A percentile compares a stretch with the other conserved stretches of the same genome.
phyloP scores from a whole-genome alignment of 2,888 invertebrate genomes.

The Eucriotettix oculatus region DNA sequence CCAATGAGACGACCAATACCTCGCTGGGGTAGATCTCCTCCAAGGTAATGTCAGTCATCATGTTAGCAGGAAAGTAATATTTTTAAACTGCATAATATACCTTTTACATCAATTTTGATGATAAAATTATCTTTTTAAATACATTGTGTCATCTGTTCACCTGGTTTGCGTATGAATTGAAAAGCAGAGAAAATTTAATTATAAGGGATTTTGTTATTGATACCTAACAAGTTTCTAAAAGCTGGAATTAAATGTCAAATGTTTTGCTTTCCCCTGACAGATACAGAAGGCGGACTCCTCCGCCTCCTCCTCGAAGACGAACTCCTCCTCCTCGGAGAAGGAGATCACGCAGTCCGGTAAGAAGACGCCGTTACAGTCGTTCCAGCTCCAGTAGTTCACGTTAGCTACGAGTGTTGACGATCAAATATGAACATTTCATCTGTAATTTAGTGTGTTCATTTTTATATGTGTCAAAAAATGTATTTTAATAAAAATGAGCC shows the following conservation, averaged over 20 bases:
- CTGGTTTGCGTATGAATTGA: not conserved
- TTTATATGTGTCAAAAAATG: no score
- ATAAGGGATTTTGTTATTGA: no score
- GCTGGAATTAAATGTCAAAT: no score
- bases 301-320: slow-evolving; percentile 26
- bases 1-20: slow-evolving; percentile 14
- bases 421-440: no score
- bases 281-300: slow-evolving; percentile 25
- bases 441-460: no score
- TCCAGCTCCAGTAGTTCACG: slow-evolving; percentile 36
- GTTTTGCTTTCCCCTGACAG: slow-evolving; percentile 4
- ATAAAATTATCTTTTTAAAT: not conserved
- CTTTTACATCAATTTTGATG: not conserved
- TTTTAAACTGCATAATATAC: no score
- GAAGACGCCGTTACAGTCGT: slow-evolving; percentile 52
- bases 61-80: no score
- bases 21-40: slow-evolving; percentile 17
- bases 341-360: slow-evolving; percentile 34
- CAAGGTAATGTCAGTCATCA: slow-evolving; percentile 8
- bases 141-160: not conserved
- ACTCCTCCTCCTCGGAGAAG: slow-evolving; percentile 29
- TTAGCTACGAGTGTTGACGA: slow-evolving; percentile 3
- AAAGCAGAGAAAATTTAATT: not conserved
- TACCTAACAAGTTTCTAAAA: no score
- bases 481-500: no score